Base-by-base conservation (phyloP, 2,888 invertebrate genomes). In the Eulithis testata region DNA sequence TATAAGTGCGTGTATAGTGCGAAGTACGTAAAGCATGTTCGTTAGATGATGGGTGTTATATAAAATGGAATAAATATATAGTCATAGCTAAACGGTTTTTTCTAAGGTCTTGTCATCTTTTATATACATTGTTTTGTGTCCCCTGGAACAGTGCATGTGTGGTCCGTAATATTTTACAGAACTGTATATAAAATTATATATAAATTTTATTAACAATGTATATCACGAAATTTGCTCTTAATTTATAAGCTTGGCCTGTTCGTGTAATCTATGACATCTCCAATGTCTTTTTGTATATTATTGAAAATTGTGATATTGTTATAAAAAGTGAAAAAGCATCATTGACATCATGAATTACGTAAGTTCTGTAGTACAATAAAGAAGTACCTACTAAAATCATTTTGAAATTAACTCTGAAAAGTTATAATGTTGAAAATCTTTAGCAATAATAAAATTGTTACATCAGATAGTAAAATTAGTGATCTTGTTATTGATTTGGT, bases 251-350 rank as follows among this genome's bases (percentile, higher is more conserved):
- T 92, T 92, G 86, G 90, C 89, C 89, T 90, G 89, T 92, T 90
- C 81, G 77, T 90, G 83, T 90, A 87, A 87, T 89, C 85, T 88
- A 85, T 69, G 55, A 86, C 86, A 86, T 89, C 84, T 89, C 87
- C 85, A 86, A 86, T 84, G 82, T 88, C 85, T 87, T 90, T 89
- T 86, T 89, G 91, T 91, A 91, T 90, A 91, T 92, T 92, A 92
- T 91, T 91, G 84, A 93, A 93, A 91, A 93, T 90, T 93, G 93
- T 93, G 93, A 93, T 93, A 93, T 92, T 91, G 91, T 93, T 92
- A 90, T 89, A 87, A 88, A 87, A 88, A 86, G 80, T 86, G 72
- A 86, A 81, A 82, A 80, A 80, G 82, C 82, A 86, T 86, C 82
- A 78, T 89, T 84, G 85, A 76, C 83, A 79, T 87, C 86, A 79